Evolutionary conservation across 2,888 invertebrate species (phyloP), one percentile per base, ranked within the genome.

Genomic region (Invenusta paracnida): DNA sequence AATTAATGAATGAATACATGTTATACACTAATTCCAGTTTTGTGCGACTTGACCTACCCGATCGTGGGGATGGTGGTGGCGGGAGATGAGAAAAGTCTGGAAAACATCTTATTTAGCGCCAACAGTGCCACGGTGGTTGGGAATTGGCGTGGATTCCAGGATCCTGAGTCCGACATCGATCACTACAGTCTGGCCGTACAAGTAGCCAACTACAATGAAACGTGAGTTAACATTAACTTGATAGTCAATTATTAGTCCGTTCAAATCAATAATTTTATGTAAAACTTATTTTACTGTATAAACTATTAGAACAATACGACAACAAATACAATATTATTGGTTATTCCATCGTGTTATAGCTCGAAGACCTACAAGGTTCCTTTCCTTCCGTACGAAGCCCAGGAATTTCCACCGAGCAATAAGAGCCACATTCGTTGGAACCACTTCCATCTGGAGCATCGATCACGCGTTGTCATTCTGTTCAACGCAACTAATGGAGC

Each of bases 401-500:
- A 66, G 30, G 0, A 5, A 11, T 13, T 83, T 25, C 0, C 25
- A 25, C 30, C 83, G 2, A 83, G 87, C 17, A 1, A 83, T 2
- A 48, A 17, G 1, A 17, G 0, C 11, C 28, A n/a, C 81, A 29
- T 85, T 29, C 30, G 31, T 30, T 89, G 89, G 88, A 86, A 89
- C 82, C 88, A 89, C 85, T 88, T 89, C 85, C 88, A 89, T 84
- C 87, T 89, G 0, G 79, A 88, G n/a, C 89, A 89, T 85, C 87
- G 88, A 23, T 89, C 89, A 79, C 81, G 85, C 1, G 86, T 89
- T 0, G 88, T 88, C 83, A 87, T 88, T 0, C 83, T 83, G 11
- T 30, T 89, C 2, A 87, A 84, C 29, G 88, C 88, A n/a, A 88
- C 88, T n/a, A 89, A 89, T 83, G 88, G 87, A 0, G 89, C 89